These are phyloP conservation scores for Conus ventricosus DNA, from an alignment of 1,140 invertebrate species.

Conservation along the genomic window DNA sequence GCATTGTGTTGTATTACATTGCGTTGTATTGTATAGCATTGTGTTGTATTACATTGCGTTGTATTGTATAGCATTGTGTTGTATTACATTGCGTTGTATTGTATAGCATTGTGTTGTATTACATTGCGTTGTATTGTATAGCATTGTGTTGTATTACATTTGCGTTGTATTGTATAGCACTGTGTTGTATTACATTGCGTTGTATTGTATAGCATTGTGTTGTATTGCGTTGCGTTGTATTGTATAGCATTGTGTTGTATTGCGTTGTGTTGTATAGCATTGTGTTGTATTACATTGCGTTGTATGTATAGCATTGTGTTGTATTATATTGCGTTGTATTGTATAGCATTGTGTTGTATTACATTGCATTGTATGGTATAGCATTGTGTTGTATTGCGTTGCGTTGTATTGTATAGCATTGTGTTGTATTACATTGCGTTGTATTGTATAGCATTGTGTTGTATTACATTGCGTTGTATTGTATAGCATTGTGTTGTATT, in stretches of 20 bases:
- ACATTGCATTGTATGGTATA: too few relatives aligned
- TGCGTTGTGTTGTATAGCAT: not conserved
- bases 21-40: not conserved
- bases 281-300: not conserved
- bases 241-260: not conserved
- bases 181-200: not conserved
- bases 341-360: not conserved
- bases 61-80: not conserved
- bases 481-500: too few relatives aligned
- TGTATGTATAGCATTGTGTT: not conserved
- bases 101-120: not conserved
- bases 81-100: not conserved
- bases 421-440: not conserved
- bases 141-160: not conserved
- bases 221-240: too few relatives aligned
- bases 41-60: not conserved
- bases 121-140: not conserved
- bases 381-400: not conserved
- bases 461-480: too few relatives aligned
- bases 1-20: too few relatives aligned
- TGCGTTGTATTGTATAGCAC: not conserved
- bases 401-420: not conserved
- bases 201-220: not conserved
- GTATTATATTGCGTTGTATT: not conserved
- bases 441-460: too few relatives aligned